phyloP scores from a whole-genome alignment of 2,797 vertebrate genomes.

The Tauraco hartlaubi region DNA sequence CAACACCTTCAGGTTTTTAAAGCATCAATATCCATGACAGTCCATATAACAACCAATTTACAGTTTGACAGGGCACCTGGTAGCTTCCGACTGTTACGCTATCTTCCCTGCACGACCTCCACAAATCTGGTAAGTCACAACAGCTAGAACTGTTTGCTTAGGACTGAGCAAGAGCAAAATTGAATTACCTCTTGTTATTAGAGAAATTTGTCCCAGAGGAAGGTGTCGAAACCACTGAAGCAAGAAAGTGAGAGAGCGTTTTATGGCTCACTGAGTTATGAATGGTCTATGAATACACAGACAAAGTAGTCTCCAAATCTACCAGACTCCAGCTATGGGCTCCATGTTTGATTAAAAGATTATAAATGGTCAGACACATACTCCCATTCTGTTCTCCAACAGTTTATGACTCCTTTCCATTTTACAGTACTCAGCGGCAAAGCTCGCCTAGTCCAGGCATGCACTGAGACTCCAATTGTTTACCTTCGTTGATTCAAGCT shows the following conservation, averaged over 20 bases:
- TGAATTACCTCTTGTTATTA: constrained; percentile 80
- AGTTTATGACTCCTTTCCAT: constrained; percentile 68
- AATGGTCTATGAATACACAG: constrained; percentile 38
- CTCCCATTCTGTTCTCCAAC: constrained; percentile 68
- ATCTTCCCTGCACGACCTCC: not conserved
- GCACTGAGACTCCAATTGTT: constrained; percentile 56
- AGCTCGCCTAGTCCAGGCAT: constrained; percentile 53
- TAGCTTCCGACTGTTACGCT: not conserved
- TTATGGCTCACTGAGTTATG: constrained; percentile 68
- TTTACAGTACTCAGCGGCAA: constrained; percentile 58
- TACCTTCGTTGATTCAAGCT: constrained; percentile 68
- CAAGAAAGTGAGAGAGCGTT: constrained; percentile 74
- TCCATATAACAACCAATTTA: not conserved
- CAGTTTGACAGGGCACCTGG: not conserved
- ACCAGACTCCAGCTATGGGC: constrained; percentile 19
- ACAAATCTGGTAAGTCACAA: not conserved
- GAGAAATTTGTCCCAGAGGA: constrained; percentile 76
- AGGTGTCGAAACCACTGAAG: constrained; percentile 69
- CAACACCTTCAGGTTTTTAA: not conserved
- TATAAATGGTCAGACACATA: constrained; percentile 71
- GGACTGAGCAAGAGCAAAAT: constrained; percentile 69
- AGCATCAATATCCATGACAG: not conserved
- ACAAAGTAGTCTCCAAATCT: constrained; percentile 54
- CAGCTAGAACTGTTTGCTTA: constrained; percentile 43
- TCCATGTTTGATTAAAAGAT: constrained; percentile 74